phyloP scores from a whole-genome alignment of 2,888 invertebrate species.

The Coecobrya sp. region DNA sequence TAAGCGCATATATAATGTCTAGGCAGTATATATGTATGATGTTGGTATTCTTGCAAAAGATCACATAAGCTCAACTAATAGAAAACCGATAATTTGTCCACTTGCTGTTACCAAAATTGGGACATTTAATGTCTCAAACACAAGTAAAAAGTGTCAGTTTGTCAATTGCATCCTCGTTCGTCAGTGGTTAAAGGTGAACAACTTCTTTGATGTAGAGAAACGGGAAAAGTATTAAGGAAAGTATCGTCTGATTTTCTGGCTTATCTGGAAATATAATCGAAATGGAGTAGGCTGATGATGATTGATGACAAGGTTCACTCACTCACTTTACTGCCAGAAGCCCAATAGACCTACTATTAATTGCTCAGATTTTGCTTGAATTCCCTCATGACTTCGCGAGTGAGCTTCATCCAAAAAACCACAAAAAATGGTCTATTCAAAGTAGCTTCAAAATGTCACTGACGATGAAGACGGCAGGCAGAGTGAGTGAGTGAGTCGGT shows the following conservation, averaged over 20 bases:
- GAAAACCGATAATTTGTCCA: neutral
- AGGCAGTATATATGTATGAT: too few relatives aligned
- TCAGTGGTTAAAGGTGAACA: neutral
- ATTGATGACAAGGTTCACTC: constrained; percentile 35
- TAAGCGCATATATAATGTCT: too few relatives aligned
- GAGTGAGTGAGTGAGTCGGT: neutral
- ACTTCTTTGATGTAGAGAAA: too few relatives aligned
- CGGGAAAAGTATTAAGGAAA: neutral
- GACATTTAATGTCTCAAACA: neutral
- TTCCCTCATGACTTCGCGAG: neutral
- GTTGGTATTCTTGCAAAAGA: neutral
- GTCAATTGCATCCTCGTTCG: neutral
- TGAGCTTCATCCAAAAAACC: neutral
- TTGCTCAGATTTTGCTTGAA: neutral
- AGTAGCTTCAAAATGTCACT: too few relatives aligned
- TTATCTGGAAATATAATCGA: constrained; percentile 70
- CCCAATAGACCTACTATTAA: neutral
- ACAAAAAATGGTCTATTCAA: too few relatives aligned
- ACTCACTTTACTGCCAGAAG: neutral
- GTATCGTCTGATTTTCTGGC: neutral
- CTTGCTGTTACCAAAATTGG: neutral
- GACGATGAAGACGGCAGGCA: too few relatives aligned
- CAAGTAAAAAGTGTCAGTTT: neutral
- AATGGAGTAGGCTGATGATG: constrained; percentile 59
- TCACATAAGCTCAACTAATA: neutral